phyloP scores from a whole-genome alignment of 1,140 invertebrate genomes.

The Magallana angulata region DNA sequence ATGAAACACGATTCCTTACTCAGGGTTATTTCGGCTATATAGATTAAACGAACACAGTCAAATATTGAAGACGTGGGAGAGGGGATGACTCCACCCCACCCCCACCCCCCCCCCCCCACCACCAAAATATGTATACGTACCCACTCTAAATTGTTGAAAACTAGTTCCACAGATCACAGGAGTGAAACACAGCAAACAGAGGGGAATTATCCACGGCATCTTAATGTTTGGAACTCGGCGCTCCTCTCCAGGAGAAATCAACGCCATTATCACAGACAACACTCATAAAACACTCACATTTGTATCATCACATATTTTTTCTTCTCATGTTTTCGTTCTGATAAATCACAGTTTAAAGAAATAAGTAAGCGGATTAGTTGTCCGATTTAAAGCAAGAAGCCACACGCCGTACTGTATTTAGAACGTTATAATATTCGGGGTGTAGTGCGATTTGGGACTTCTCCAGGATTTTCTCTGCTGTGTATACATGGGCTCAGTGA shows the following conservation, averaged over 20 bases:
- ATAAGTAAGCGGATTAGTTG: not conserved
- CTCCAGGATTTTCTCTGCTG: slow-evolving; percentile 29
- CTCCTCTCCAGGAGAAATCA: not conserved
- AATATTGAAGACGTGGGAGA: not conserved
- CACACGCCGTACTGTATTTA: not conserved
- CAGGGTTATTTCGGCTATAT: no score
- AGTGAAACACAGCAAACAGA: not conserved
- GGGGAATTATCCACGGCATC: not conserved
- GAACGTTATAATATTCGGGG: not conserved
- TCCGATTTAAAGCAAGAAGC: not conserved
- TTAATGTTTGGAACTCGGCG: not conserved
- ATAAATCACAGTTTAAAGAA: not conserved
- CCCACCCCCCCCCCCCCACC: no score
- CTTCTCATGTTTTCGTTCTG: not conserved
- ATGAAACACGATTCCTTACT: not conserved
- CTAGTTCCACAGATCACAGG: not conserved
- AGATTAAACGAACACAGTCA: not conserved
- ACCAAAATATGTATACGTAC: not conserved
- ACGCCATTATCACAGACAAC: no score
- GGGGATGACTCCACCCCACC: not conserved
- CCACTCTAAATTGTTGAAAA: slow-evolving; percentile 12
- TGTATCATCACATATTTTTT: not conserved
- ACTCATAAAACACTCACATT: no score
- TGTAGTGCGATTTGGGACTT: not conserved
- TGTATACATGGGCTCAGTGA: not conserved